Conservation (phyloP, 1,140 invertebrate species). For the Drosophila sechellia region DNA sequence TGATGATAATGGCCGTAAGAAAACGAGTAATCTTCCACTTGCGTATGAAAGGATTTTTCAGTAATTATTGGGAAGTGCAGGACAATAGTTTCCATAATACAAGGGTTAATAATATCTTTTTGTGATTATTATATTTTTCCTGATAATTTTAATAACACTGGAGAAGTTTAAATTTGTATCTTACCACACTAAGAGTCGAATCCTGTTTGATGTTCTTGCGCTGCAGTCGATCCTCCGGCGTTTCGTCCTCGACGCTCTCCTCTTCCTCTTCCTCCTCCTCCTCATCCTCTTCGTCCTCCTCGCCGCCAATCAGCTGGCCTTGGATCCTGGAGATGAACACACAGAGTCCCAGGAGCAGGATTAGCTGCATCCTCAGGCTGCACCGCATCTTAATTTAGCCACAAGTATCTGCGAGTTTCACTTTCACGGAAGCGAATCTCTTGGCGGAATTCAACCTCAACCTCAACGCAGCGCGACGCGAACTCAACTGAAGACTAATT, state of each 20-base stretch:
- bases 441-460: conserved; percentile 20
- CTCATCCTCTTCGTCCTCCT: conserved; percentile 78
- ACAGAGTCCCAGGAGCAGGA: conserved; percentile 61
- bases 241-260: conserved; percentile 77
- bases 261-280: conserved; percentile 80
- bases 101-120: too few species aligned
- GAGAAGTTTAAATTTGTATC: conserved; percentile 25
- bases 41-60: neutral
- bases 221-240: conserved; percentile 65
- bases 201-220: conserved; percentile 80
- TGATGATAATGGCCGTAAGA: conserved; percentile 7
- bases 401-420: conserved; percentile 48
- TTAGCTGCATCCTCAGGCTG: conserved; percentile 33
- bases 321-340: conserved; percentile 52
- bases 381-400: conserved; percentile 28
- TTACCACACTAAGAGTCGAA: conserved; percentile 71
- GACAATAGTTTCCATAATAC: too few species aligned
- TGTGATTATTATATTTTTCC: neutral
- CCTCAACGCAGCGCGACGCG: conserved; percentile 52
- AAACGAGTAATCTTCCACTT: neutral
- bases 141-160: too few species aligned
- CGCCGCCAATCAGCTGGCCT: conserved; percentile 67
- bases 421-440: conserved; percentile 31
- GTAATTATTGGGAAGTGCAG: too few species aligned
- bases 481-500: conserved; percentile 61